A percentile compares a stretch with the other conserved stretches of the same genome.
Evolutionary conservation across 2,113 vertebrate species (phyloP).

Genomic region (Alces alces): DNA sequence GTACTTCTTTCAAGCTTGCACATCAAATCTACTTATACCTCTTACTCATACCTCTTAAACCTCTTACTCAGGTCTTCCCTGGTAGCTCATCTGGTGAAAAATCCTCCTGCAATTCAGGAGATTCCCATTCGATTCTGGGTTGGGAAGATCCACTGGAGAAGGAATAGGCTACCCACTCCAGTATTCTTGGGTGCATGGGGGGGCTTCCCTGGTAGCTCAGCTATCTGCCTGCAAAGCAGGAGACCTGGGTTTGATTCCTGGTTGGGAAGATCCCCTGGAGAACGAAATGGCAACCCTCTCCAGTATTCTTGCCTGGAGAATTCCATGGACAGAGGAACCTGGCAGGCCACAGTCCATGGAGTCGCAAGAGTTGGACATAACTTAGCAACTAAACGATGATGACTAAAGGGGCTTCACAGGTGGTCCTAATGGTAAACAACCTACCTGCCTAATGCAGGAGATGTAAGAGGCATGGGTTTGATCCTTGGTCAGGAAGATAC

Average conservation of each 20-base stretch:
- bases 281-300: background rate
- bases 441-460: background rate
- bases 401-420: background rate
- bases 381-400: background rate
- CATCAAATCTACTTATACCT: background rate
- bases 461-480: background rate
- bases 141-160: background rate
- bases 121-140: background rate
- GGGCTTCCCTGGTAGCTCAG: background rate
- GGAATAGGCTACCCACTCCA: background rate
- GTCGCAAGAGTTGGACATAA: accelerated
- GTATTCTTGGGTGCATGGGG: background rate
- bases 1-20: background rate
- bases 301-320: background rate
- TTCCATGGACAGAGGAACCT: background rate
- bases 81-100: background rate
- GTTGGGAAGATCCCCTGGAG: background rate
- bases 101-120: background rate
- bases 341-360: background rate
- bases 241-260: background rate
- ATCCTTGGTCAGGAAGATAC: background rate
- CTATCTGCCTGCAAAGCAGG: background rate
- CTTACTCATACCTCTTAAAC: background rate
- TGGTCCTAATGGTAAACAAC: background rate
- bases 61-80: background rate